Percentiles rank a stretch among this genome's conserved stretches.
These are phyloP conservation scores for Subacronicta megacephala DNA, from an alignment of 2,888 invertebrate genomes.

Conservation along the genomic window DNA sequence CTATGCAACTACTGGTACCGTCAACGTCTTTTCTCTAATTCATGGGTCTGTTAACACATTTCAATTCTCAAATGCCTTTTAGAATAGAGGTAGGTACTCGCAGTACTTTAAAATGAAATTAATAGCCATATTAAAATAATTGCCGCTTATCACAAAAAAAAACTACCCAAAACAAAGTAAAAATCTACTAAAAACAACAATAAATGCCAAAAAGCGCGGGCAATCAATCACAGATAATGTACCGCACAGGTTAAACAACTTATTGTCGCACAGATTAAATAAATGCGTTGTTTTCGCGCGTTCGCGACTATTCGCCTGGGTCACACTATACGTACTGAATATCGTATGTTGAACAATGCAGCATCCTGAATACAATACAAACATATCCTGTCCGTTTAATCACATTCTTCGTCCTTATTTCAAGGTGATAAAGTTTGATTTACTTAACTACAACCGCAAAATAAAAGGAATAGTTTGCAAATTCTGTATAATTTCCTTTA, in stretches of 20 bases:
- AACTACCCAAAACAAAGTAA: constrained; percentile 1
- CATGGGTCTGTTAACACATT: no score
- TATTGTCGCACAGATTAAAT: constrained; percentile 23
- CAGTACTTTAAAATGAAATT: no score
- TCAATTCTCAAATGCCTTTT: no score
- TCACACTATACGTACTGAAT: constrained; percentile 55
- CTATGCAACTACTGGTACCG: no score
- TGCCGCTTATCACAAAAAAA: constrained; percentile 5
- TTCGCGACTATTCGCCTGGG: constrained; percentile 38
- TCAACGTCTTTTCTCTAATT: no score
- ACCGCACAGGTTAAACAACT: constrained; percentile 15
- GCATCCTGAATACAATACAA: constrained; percentile 53
- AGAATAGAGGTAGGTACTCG: no score
- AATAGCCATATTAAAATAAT: no score
- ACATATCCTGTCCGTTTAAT: background rate
- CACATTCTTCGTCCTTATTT: background rate
- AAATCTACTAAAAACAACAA: constrained; percentile 9
- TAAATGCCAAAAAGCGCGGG: constrained; percentile 11
- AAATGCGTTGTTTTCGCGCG: constrained; percentile 23
- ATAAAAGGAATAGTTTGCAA: constrained; percentile 20
- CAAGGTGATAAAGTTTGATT: constrained; percentile 4
- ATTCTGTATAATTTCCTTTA: constrained; percentile 7
- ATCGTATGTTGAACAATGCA: constrained; percentile 53
- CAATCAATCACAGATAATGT: constrained; percentile 20
- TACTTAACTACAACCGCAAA: constrained; percentile 2